Evolutionary conservation across 2,888 invertebrate genomes (phyloP), one percentile per base, ranked within the genome.

Genomic region (Quadroppia sp.): DNA sequence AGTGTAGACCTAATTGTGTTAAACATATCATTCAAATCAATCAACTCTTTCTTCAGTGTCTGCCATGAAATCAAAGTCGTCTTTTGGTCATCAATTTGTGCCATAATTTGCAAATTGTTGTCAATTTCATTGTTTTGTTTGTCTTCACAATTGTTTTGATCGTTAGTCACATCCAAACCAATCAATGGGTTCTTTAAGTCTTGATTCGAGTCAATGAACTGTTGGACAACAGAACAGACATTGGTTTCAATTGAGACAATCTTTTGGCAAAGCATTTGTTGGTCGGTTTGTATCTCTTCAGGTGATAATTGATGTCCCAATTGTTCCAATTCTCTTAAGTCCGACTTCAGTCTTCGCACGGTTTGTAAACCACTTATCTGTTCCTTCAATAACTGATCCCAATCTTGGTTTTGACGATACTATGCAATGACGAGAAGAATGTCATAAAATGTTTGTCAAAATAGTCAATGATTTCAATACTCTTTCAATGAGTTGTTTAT

Each of bases 1-100:
- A 69, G 32, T 1, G 69, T 69, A 1, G 69, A 15, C 45, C 15
- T 23, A 45, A 69, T 25, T 25, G 69, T 42, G 25, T 69, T 69
- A 25, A 69, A 69, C 42, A 69, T 69, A 4, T 42, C 69, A 25
- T 69, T 69, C 45, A 69, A 69, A 69, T 69, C 69, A 69, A 1
- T 45, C 23, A 69, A 69, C 40, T 69, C 69, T 45, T 69, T 69
- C 7, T 25, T 23, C 13, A 69, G 17, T 3, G 17, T 45, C 4
- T 23, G 25, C 69, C 69, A 69, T 1, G 45, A 42, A 42, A 25
- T 45, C 2, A 69, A 25, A 9, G 45, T 17, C 2, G 11, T 3
- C 9, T 42, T 69, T 4, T 3, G 11, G 1, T 69, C 69, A 25
- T 2, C 9, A 2, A 69, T 45, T 25, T 69, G 25, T 1, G 40